Base-by-base conservation (phyloP, 2,797 vertebrate species). In the Sebastes steindachneri region DNA sequence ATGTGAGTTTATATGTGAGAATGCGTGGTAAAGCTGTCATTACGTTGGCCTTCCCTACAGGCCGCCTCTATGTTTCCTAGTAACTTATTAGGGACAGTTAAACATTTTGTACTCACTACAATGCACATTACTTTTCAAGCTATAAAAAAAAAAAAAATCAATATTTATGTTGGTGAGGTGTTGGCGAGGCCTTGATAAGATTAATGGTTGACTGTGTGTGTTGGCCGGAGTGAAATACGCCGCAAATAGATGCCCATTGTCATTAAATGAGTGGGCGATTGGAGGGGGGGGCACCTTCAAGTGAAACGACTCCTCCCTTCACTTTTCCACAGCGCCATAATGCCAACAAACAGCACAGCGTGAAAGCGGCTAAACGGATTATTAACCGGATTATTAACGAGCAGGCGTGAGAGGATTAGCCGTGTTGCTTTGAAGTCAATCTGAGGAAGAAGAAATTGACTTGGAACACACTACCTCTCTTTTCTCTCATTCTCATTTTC, bases 351-450 rank as follows among this genome's bases (percentile, higher is more conserved):
- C 91, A 92, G 83, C 85, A 53, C 83, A 62, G 90, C 91, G 85
- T 93, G 91, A 95, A 95, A 94, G 92, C 88, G 28, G 89, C 89
- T 96, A 95, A 96, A 93, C 67, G 93, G 94, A 96, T 96, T 95
- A 95, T 93, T 95, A 94, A 94, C 84, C 63, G 92, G 94, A 95
- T 96, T 96, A 96, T 95, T 96, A 95, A 95, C 79, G 87, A 92
- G 91, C 91, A 89, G 89, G 91, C 89, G 73, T 91, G 89, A 93
- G 91, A 92, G 94, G 93, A 96, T 96, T 95, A 95, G 88, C 89
- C 58, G 53, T 92, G 91, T 90, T 87, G 89, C 95, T 96, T 95
- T 96, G 95, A 96, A 95, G 94, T 95, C 89, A 93, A 89, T 93
- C 89, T 88, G 86, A 84, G 80, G 73, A 90, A 89, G 77, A 51